Percentiles rank a stretch among this genome's conserved stretches.
These are phyloP conservation scores for Podarcis cretensis DNA, from an alignment of 2,113 vertebrate species.

Conservation along the genomic window DNA sequence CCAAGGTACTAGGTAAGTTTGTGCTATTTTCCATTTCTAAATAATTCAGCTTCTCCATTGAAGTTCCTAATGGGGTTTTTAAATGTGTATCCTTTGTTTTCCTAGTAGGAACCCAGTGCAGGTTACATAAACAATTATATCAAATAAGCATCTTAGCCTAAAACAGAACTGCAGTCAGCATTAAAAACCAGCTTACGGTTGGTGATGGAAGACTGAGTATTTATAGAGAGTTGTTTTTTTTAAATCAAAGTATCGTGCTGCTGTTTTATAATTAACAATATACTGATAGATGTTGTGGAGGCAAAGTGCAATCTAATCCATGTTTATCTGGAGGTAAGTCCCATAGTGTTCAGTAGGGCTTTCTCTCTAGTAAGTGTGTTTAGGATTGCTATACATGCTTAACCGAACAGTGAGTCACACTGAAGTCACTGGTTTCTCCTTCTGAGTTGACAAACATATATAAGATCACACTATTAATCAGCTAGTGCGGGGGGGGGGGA, in stretches of 20 bases:
- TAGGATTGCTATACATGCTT: background rate
- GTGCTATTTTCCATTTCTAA: background rate
- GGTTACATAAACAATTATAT: background rate
- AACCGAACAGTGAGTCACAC: too few species aligned
- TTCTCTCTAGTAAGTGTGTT: background rate
- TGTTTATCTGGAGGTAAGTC: too few species aligned
- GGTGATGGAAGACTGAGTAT: background rate
- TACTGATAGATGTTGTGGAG: too few species aligned
- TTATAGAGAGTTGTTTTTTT: background rate
- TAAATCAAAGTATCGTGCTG: too few species aligned
- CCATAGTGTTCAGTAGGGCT: too few species aligned
- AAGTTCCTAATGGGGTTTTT: background rate
- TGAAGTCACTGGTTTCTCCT: too few species aligned
- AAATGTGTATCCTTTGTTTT: background rate
- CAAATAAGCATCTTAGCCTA: background rate
- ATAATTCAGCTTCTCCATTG: background rate
- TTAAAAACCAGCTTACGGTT: background rate
- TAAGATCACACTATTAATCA: too few species aligned
- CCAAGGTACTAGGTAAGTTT: slow-evolving; percentile 3
- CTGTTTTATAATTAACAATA: background rate
- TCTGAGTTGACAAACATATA: too few species aligned
- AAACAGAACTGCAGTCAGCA: background rate
- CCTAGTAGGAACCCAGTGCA: background rate
- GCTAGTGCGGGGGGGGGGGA: too few species aligned
- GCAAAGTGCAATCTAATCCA: background rate